A percentile compares a stretch with the other conserved stretches of the same genome.
These are phyloP conservation scores for Diloba caeruleocephala DNA, from an alignment of 2,888 invertebrate genomes.

Conservation along the genomic window DNA sequence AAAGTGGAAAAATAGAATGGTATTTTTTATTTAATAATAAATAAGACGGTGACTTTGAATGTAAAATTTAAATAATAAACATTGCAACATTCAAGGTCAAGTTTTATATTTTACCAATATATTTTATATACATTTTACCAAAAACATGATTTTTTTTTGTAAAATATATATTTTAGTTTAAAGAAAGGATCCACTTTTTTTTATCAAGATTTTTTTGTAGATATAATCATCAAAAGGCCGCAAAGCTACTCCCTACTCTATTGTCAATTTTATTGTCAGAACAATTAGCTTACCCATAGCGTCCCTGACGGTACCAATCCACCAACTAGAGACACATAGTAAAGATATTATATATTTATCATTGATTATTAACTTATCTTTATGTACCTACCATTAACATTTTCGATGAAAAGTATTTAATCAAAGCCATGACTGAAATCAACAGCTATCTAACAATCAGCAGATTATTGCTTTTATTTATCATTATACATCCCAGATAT, in stretches of 20 bases:
- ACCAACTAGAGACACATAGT: conserved; percentile 65
- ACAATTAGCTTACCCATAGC: conserved; percentile 73
- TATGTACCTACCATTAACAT: conserved; percentile 51
- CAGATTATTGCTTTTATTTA: conserved; percentile 42
- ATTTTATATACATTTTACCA: too few relatives aligned
- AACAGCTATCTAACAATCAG: conserved; percentile 47
- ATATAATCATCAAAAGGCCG: conserved; percentile 1
- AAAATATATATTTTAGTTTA: too few relatives aligned
- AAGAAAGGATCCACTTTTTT: too few relatives aligned
- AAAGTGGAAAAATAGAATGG: not conserved
- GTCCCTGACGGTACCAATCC: conserved; percentile 63
- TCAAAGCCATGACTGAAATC: conserved; percentile 59
- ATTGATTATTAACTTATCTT: conserved; percentile 64
- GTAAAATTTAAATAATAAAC: too few relatives aligned
- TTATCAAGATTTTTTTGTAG: not conserved
- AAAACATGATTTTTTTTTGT: too few relatives aligned
- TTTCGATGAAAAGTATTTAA: conserved; percentile 54
- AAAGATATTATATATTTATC: conserved; percentile 72
- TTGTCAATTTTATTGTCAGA: conserved; percentile 11
- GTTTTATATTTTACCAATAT: too few relatives aligned
- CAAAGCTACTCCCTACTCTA: not conserved
- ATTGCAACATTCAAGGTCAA: conserved; percentile 20
- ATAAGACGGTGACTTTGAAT: too few relatives aligned
- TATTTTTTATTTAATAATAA: too few relatives aligned
- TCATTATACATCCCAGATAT: conserved; percentile 16